Conservation (phyloP, 2,113 vertebrate species). For the Dolichotis patagonum region DNA sequence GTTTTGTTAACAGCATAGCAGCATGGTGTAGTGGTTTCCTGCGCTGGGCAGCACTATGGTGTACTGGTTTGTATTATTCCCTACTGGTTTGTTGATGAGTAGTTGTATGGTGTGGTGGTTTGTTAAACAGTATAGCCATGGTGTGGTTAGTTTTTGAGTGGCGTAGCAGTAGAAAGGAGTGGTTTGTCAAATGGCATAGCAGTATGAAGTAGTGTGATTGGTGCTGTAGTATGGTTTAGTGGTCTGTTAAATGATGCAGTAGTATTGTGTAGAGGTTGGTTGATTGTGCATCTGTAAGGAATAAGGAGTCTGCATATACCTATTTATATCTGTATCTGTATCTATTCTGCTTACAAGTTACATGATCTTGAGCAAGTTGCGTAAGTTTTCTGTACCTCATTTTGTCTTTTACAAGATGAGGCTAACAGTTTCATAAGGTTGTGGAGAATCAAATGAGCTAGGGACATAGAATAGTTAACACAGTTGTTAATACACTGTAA, state of each 20-base stretch:
- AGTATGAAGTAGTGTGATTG: too few relatives aligned
- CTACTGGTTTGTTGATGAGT: not conserved
- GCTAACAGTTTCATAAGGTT: not conserved
- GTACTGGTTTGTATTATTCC: too few relatives aligned
- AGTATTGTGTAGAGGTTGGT: too few relatives aligned
- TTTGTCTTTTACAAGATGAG: constrained; percentile 26
- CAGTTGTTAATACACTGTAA: not conserved
- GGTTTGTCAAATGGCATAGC: not conserved
- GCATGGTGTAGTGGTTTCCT: not conserved
- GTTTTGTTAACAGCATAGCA: not conserved
- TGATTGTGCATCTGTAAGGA: not conserved
- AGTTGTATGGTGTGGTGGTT: not conserved
- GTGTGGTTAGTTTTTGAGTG: not conserved
- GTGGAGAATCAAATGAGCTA: not conserved
- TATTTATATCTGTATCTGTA: not conserved
- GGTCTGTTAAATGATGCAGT: not conserved
- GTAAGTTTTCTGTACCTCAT: not conserved
- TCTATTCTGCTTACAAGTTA: not conserved
- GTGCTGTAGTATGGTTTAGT: not conserved
- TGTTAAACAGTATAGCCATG: not conserved
- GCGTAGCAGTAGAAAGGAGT: not conserved
- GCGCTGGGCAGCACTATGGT: too few relatives aligned
- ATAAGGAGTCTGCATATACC: not conserved
- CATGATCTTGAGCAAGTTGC: not conserved
- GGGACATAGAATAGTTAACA: not conserved